Percentiles rank a stretch among this genome's conserved stretches.
Conservation (phyloP, 1,140 invertebrate genomes). For the Drosophila sproati region DNA sequence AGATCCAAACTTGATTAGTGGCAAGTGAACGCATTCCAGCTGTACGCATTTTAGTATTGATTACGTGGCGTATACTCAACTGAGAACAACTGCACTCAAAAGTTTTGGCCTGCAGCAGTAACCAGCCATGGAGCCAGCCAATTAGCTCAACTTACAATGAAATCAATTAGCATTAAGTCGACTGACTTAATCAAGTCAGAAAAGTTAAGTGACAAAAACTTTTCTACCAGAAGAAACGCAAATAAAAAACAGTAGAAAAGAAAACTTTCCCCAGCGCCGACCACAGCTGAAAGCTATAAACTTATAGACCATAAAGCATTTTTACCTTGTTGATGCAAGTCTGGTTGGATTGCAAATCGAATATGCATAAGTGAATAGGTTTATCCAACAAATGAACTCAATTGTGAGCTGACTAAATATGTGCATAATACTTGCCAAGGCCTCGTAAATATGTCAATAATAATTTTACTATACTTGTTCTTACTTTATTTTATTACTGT, state of each 20-base stretch:
- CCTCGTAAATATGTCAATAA: background rate
- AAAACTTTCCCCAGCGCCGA: slow-evolving; percentile 9
- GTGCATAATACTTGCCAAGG: slow-evolving; percentile 8
- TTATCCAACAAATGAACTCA: slow-evolving; percentile 24
- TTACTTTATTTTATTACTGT: background rate
- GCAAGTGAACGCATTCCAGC: background rate
- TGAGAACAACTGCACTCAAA: slow-evolving; percentile 37
- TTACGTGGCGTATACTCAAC: slow-evolving; percentile 43
- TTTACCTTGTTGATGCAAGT: no score
- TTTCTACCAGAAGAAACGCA: slow-evolving; percentile 31
- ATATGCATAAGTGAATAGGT: slow-evolving; percentile 37
- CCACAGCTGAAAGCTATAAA: background rate
- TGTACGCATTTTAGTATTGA: slow-evolving; percentile 3
- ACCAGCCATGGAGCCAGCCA: slow-evolving; percentile 37
- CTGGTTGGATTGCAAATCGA: background rate
- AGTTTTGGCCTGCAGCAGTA: slow-evolving; percentile 30
- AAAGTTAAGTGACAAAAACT: slow-evolving; percentile 74
- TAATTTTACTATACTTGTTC: no score
- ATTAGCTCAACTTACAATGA: slow-evolving; percentile 70
- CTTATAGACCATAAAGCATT: background rate
- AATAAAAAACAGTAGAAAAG: slow-evolving; percentile 1
- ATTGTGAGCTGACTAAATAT: slow-evolving; percentile 19
- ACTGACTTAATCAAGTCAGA: slow-evolving; percentile 72
- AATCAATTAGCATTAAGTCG: slow-evolving; percentile 75
- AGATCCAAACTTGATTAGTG: slow-evolving; percentile 15